A percentile compares a stretch with the other conserved stretches of the same genome.
Evolutionary conservation across 2,888 invertebrate genomes (phyloP).

Genomic region (Lithophane semibrunnea): DNA sequence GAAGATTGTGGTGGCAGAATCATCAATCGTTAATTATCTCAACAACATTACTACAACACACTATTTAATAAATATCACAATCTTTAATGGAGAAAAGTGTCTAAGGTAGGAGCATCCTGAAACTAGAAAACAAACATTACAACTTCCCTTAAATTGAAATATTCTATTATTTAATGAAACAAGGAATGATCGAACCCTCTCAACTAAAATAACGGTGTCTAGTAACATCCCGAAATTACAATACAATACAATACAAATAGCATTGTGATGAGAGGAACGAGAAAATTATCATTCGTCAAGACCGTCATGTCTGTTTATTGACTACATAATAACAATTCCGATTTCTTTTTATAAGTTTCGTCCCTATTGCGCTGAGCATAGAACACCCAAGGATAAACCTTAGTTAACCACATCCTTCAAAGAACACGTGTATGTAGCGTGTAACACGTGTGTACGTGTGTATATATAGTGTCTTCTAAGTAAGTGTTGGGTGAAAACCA

Average conservation of each 20-base stretch:
- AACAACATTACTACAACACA: too few relatives aligned
- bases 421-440: slow-evolving; percentile 5
- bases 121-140: too few relatives aligned
- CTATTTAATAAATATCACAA: too few relatives aligned
- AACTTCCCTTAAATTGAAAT: too few relatives aligned
- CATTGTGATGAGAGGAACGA: too few relatives aligned
- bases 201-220: background rate
- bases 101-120: too few relatives aligned
- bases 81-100: too few relatives aligned
- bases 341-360: slow-evolving; percentile 1
- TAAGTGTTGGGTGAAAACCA: slow-evolving; percentile 18
- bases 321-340: background rate
- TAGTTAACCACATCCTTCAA: slow-evolving; percentile 20
- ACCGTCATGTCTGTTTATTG: background rate
- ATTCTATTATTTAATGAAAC: too few relatives aligned
- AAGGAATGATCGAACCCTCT: background rate
- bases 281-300: background rate
- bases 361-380: slow-evolving; percentile 1
- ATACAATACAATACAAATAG: too few relatives aligned
- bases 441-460: background rate
- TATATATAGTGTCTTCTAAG: slow-evolving; percentile 10
- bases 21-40: too few relatives aligned
- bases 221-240: background rate
- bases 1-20: too few relatives aligned
- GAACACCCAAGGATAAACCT: background rate